These are phyloP conservation scores for Eristalis tenax DNA, from an alignment of 2,888 invertebrate species.

Conservation along the genomic window DNA sequence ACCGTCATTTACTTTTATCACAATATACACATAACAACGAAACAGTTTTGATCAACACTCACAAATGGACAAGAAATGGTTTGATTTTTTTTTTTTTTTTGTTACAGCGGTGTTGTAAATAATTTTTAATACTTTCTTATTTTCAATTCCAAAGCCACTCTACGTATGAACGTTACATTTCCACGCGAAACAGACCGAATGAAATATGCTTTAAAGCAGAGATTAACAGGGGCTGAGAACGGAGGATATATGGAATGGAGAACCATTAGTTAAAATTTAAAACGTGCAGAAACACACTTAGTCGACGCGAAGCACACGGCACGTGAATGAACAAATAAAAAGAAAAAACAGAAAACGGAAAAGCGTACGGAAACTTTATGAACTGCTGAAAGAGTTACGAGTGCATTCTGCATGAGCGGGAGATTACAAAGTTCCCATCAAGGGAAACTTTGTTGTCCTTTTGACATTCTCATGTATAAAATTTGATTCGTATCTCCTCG, in stretches of 20 bases:
- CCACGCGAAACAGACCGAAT: neutral
- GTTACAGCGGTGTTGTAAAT: constrained; percentile 31
- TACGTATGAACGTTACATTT: neutral
- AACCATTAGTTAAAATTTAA: neutral
- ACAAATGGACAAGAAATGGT: neutral
- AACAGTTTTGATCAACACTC: constrained; percentile 5
- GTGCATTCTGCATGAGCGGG: neutral
- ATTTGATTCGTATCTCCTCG: neutral
- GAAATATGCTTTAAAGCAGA: neutral
- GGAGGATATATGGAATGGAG: neutral
- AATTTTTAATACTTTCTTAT: neutral
- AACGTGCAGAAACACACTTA: neutral
- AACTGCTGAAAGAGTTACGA: neutral
- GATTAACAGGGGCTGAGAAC: neutral
- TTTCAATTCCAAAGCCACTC: constrained; percentile 20
- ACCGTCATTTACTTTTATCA: constrained; percentile 40
- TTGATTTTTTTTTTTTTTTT: constrained; percentile 31
- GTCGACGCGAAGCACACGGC: neutral
- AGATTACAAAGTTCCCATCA: neutral
- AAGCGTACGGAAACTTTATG: neutral
- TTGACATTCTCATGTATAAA: neutral
- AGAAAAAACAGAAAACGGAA: neutral
- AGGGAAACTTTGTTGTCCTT: neutral
- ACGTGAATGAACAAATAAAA: too few relatives aligned
- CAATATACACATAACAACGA: constrained; percentile 64